A percentile compares a stretch with the other conserved stretches of the same genome.
phyloP scores from a whole-genome alignment of 1,140 invertebrate species.

The Caerostris darwini region DNA sequence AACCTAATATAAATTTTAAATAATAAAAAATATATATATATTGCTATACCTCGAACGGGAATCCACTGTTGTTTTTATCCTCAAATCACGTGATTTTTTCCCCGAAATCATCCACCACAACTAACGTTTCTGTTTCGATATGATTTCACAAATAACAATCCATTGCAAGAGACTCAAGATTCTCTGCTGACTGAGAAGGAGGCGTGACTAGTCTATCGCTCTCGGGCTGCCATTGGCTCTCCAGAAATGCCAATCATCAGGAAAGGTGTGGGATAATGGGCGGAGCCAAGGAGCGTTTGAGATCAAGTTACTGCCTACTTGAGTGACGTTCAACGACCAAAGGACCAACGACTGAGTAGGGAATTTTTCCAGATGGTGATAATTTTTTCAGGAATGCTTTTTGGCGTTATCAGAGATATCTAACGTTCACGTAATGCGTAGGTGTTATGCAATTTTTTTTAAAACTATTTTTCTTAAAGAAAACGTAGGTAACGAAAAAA shows the following conservation, averaged over 20 bases:
- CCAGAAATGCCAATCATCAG: neutral
- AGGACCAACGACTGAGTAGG: conserved; percentile 35
- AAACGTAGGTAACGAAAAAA: too few relatives aligned
- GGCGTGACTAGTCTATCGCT: neutral
- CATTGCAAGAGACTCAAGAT: neutral
- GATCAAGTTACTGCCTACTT: conserved; percentile 56
- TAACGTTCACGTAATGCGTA: neutral
- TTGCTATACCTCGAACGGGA: neutral
- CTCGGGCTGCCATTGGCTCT: neutral
- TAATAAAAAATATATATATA: neutral
- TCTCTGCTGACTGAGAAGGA: neutral
- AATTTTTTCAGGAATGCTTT: neutral
- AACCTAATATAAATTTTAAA: too few relatives aligned
- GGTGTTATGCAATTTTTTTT: neutral
- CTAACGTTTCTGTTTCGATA: neutral
- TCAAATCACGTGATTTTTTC: conserved; percentile 1
- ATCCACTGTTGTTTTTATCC: neutral
- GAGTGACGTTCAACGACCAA: conserved; percentile 22
- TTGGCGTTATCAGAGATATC: neutral
- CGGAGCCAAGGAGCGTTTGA: neutral
- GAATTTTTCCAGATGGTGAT: conserved; percentile 14
- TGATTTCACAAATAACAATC: neutral
- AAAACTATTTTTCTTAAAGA: too few relatives aligned
- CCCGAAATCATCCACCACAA: neutral
- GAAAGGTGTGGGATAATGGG: neutral